These are phyloP conservation scores for Archips crataeganus DNA, from an alignment of 2,888 invertebrate species.

Conservation along the genomic window DNA sequence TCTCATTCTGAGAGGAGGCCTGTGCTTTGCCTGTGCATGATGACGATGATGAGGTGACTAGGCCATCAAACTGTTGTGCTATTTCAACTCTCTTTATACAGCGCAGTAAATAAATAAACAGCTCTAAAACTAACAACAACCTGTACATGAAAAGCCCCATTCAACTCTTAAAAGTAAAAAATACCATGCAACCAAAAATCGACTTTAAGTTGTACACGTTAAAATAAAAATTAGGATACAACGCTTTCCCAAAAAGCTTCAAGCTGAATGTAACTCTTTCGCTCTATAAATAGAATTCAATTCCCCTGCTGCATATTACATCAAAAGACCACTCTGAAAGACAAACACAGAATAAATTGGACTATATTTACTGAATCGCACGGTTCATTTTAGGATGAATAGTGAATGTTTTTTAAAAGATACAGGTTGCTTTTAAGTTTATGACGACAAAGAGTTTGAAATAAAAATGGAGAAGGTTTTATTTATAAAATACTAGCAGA, in stretches of 20 bases:
- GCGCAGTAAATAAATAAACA: background rate
- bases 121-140: background rate
- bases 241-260: background rate
- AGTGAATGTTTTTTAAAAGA: background rate
- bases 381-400: background rate
- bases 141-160: background rate
- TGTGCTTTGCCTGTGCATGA: background rate
- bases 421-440: background rate
- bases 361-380: background rate
- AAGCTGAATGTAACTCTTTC: background rate
- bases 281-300: conserved; percentile 5
- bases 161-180: background rate
- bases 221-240: background rate
- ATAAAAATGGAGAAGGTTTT: too few relatives aligned
- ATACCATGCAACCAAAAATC: background rate
- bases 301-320: background rate
- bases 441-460: background rate
- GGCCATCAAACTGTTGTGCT: background rate
- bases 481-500: too few relatives aligned
- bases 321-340: background rate
- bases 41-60: too few relatives aligned
- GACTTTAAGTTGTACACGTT: background rate
- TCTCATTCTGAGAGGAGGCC: too few relatives aligned
- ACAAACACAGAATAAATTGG: background rate
- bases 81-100: background rate